Base-by-base conservation (phyloP, 2,888 invertebrate genomes). In the Sycophila texana region DNA sequence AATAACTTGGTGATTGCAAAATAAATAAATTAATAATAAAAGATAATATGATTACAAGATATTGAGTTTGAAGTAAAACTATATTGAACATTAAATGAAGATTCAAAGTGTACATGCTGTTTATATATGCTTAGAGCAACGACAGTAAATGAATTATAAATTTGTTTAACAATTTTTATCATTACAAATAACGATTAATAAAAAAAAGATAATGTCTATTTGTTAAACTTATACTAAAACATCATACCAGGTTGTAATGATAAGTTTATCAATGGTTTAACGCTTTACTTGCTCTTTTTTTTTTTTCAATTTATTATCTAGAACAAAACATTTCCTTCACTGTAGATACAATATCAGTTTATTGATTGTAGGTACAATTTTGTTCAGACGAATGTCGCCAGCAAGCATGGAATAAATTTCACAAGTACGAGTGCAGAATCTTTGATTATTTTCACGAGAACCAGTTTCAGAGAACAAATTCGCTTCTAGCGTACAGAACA, bases 341-440 rank as follows among this genome's bases (percentile, higher is more conserved):
- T 39, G 39, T 10, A 39, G 39, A 10, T 39, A 39, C 39, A 39
- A 7, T 39, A 61, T 71, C 20, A 67, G 63, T 7, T 58, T 66
- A 61, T 78, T 76, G 12, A 20, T 81, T 74, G 5, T 75, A 91
- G 91, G 91, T 91, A 16, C 85, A 87, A 20, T 91, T 88, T 82
- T 91, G 91, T 80, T 88, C 89, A 18, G 86, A 86, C 78, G 81
- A 85, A 1, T 91, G 91, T 81, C 86, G 89, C 39, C 80, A 81
- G 26, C 82, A 84, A 60, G 87, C 90, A 4, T 89, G 89, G 89
- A 74, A 80, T 5, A 74, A 79, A 18, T 91, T 89, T 83, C 91
- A 91, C 82, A 85, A 84, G 76, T 90, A 86, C 74, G 91, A 91
- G 79, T 91, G 91, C 79, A 74, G 79, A 30, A 84, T 91, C 26